Percentiles rank a stretch among this genome's conserved stretches.
Conservation (phyloP, 2,113 vertebrate genomes). For the Percopsis transmontana region DNA sequence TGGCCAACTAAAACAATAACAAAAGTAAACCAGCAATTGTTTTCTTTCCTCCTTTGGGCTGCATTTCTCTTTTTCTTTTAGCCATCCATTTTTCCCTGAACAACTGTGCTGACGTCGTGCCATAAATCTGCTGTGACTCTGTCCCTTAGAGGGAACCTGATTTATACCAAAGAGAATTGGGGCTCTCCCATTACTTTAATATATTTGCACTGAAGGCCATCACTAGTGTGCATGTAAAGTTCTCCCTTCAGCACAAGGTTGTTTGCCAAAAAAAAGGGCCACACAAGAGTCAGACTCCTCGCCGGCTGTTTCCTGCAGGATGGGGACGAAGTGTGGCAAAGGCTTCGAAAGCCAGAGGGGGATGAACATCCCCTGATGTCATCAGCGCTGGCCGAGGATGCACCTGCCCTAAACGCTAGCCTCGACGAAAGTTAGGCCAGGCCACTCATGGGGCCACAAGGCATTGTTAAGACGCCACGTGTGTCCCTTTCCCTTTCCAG, state of each 20-base stretch:
- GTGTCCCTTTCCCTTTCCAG: constrained; percentile 45
- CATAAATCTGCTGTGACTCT: constrained; percentile 42
- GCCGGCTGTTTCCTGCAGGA: constrained; percentile 59
- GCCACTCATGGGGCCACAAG: constrained; percentile 21
- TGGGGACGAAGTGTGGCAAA: constrained; percentile 28
- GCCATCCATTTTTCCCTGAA: constrained; percentile 1
- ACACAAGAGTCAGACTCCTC: constrained; percentile 1
- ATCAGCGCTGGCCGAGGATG: constrained; percentile 63
- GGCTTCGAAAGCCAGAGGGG: constrained; percentile 38
- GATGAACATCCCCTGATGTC: constrained; percentile 71
- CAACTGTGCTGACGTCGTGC: constrained; percentile 11
- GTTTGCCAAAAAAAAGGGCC: constrained; percentile 26
- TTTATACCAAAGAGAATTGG: constrained; percentile 52
- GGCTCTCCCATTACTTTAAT: constrained; percentile 35
- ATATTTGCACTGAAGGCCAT: constrained; percentile 52
- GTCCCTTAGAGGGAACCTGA: constrained; percentile 35
- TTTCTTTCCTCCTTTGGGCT: not conserved
- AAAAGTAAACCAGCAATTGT: not conserved
- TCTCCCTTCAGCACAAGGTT: constrained; percentile 57
- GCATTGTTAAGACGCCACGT: constrained; percentile 52
- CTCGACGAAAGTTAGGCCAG: constrained; percentile 54
- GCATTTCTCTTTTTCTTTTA: not conserved
- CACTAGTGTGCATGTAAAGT: constrained; percentile 40
- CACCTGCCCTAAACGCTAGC: constrained; percentile 60
- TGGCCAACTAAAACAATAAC: not conserved